phyloP scores from a whole-genome alignment of 2,888 invertebrate genomes.

The Himalopsyche anomala region DNA sequence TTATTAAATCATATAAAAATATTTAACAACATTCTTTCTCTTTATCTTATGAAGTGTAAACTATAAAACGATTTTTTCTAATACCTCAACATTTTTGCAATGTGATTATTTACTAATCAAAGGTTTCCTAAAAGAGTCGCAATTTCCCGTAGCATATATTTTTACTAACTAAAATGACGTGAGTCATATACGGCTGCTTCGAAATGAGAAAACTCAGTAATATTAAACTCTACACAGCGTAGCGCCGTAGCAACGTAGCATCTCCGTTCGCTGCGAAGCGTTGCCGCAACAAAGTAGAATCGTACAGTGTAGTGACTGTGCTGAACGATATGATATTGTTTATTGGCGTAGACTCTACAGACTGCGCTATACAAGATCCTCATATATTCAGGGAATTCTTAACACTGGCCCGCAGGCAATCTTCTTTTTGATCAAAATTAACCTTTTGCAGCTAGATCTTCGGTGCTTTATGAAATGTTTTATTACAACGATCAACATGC shows the following conservation, averaged over 20 bases:
- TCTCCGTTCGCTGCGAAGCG: conserved; percentile 2
- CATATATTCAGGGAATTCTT: not conserved
- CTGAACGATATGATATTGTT: conserved; percentile 16
- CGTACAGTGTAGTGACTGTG: conserved; percentile 26
- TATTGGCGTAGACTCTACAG: conserved; percentile 13
- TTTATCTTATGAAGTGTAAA: too few species aligned
- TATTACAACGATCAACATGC: too few species aligned
- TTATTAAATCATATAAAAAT: too few species aligned
- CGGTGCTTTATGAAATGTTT: too few species aligned
- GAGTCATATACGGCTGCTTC: not conserved
- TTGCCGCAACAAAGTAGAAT: conserved; percentile 26
- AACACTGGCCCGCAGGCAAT: not conserved
- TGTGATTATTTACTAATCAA: not conserved
- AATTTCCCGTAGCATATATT: not conserved
- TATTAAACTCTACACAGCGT: not conserved
- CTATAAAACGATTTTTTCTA: too few species aligned
- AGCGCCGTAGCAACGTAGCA: conserved; percentile 19
- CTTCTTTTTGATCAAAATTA: not conserved
- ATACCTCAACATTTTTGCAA: too few species aligned
- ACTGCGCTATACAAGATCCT: not conserved
- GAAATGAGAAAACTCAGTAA: conserved; percentile 26
- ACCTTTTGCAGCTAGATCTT: too few species aligned
- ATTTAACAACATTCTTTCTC: too few species aligned
- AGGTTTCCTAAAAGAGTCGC: not conserved
- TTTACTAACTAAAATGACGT: not conserved